Evolutionary conservation across 2,113 vertebrate genomes (phyloP).

Genomic region (Suncus etruscus): DNA sequence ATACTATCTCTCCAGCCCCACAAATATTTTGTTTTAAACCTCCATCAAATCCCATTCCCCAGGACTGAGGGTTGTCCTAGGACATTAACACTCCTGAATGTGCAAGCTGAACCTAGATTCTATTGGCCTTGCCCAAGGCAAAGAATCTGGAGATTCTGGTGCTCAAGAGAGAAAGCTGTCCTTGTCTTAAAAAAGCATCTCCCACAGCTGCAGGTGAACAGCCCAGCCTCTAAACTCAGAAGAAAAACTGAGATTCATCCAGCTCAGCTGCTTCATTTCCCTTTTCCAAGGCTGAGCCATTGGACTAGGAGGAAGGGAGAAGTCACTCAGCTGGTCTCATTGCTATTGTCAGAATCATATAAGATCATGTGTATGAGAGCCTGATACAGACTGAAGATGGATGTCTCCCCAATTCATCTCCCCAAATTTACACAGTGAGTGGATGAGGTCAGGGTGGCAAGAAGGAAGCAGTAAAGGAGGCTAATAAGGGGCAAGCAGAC

Average conservation of each 20-base stretch:
- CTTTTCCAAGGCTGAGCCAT: slow-evolving; percentile 23
- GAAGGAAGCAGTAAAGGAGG: neutral
- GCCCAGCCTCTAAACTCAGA: neutral
- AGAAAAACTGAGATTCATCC: neutral
- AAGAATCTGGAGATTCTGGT: neutral
- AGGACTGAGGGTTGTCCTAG: neutral
- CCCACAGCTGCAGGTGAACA: neutral
- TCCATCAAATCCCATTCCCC: neutral
- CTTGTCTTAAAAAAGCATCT: neutral
- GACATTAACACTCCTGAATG: neutral
- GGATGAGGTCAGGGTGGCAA: neutral
- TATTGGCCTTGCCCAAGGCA: slow-evolving; percentile 30
- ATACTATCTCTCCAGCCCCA: neutral
- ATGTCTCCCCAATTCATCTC: neutral
- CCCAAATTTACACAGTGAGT: neutral
- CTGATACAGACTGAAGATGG: neutral
- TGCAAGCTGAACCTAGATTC: neutral
- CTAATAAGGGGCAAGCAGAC: neutral
- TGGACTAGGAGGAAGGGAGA: neutral
- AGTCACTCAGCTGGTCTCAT: neutral
- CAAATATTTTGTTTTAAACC: neutral
- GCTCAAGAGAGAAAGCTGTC: neutral
- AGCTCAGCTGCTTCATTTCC: slow-evolving; percentile 32
- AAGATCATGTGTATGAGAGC: neutral
- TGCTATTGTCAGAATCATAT: slow-evolving; percentile 21